These are phyloP conservation scores for Rhinolophus ferrumequinum DNA, from an alignment of 2,113 vertebrate species.

Conservation along the genomic window DNA sequence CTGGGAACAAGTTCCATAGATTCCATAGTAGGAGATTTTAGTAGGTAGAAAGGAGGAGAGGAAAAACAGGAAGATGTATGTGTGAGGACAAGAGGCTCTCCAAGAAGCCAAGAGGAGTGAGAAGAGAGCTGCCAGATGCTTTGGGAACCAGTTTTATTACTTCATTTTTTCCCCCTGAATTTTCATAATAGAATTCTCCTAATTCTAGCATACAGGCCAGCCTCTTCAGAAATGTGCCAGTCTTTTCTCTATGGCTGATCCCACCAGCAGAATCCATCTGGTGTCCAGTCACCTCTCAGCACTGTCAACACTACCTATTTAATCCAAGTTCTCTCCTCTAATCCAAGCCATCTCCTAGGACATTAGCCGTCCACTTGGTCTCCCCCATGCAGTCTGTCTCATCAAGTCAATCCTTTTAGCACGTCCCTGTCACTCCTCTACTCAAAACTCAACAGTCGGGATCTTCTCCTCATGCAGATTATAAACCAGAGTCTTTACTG, in stretches of 20 bases:
- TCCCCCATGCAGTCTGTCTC: neutral
- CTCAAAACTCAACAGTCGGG: neutral
- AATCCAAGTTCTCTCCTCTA: neutral
- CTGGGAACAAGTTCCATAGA: neutral
- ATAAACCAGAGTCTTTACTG: neutral
- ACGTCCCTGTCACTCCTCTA: neutral
- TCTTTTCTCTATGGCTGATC: neutral
- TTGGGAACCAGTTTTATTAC: conserved; percentile 10
- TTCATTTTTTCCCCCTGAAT: neutral
- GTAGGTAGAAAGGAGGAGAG: neutral
- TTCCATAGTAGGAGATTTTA: neutral
- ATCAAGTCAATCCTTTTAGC: neutral
- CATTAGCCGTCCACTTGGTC: neutral
- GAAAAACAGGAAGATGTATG: neutral
- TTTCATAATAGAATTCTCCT: neutral
- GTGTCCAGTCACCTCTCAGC: neutral
- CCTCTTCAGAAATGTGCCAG: neutral
- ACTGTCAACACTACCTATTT: neutral
- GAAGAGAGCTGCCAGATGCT: neutral
- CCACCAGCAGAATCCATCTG: neutral
- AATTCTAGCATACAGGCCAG: neutral
- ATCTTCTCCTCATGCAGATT: neutral
- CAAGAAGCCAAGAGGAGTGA: neutral
- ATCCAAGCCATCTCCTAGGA: neutral
- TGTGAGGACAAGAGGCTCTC: neutral